Conservation (phyloP, 2,113 vertebrate species). For the Nematolebias whitei region DNA sequence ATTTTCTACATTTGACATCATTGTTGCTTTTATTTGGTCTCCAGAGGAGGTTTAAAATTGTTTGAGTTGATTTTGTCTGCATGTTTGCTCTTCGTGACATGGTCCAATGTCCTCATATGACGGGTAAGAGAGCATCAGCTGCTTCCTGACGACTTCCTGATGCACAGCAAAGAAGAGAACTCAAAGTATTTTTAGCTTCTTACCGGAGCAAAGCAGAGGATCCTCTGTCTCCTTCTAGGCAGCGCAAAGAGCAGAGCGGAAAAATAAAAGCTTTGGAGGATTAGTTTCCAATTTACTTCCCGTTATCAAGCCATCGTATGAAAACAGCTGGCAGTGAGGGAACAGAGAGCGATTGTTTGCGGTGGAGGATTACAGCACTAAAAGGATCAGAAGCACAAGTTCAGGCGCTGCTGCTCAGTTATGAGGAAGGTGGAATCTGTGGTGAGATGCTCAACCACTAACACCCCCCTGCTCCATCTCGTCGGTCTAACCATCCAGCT, state of each 20-base stretch:
- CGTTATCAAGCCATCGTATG: conserved; percentile 62
- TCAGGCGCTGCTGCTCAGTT: conserved; percentile 41
- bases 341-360: conserved; percentile 66
- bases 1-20: too few species aligned
- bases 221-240: neutral
- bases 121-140: too few species aligned
- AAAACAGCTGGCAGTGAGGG: conserved; percentile 50
- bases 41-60: too few species aligned
- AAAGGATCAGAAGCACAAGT: conserved; percentile 62
- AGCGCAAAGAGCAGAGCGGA: conserved; percentile 17
- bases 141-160: too few species aligned
- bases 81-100: too few species aligned
- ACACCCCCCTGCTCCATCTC: conserved; percentile 5
- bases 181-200: neutral
- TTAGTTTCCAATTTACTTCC: conserved; percentile 69
- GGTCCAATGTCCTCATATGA: too few species aligned
- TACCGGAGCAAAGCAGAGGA: neutral
- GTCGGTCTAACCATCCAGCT: conserved; percentile 6
- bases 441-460: conserved; percentile 11
- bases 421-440: conserved; percentile 28
- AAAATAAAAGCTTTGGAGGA: conserved; percentile 60
- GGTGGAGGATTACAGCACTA: conserved; percentile 64
- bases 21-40: too few species aligned
- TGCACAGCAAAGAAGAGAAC: neutral
- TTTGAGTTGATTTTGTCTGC: too few species aligned